These are phyloP conservation scores for Anadara kagoshimensis DNA, from an alignment of 1,140 invertebrate species.

Conservation along the genomic window DNA sequence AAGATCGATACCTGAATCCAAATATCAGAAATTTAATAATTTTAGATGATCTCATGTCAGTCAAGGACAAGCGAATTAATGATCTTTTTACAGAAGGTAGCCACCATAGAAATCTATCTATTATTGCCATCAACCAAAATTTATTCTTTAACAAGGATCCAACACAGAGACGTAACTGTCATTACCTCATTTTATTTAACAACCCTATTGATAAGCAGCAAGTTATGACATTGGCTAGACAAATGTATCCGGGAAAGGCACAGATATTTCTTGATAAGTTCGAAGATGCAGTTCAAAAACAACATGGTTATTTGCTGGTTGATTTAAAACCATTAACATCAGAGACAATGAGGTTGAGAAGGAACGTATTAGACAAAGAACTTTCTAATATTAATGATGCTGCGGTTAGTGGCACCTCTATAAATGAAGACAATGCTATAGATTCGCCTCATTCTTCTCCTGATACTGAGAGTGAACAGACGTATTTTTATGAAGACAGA, in stretches of 20 bases:
- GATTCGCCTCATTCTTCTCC: too few relatives aligned
- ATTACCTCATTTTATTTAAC: constrained; percentile 38
- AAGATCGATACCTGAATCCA: constrained; percentile 5
- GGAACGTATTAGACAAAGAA: constrained; percentile 17
- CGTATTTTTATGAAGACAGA: not conserved
- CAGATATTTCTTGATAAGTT: constrained; percentile 26
- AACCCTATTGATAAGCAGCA: constrained; percentile 29
- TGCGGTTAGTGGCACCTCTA: too few relatives aligned
- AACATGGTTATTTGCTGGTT: constrained; percentile 38
- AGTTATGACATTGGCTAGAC: constrained; percentile 11
- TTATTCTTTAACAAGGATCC: constrained; percentile 22
- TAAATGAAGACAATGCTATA: too few relatives aligned
- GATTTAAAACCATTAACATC: constrained; percentile 34
- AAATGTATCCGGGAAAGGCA: constrained; percentile 30
- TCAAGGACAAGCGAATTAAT: constrained; percentile 15
- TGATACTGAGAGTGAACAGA: constrained; percentile 13
- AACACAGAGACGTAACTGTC: constrained; percentile 37
- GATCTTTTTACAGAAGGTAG: constrained; percentile 28
- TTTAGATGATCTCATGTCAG: constrained; percentile 16
- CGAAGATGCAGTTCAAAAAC: constrained; percentile 26
- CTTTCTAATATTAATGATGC: not conserved
- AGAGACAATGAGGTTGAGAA: constrained; percentile 19
- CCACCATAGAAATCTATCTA: constrained; percentile 21
- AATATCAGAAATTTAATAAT: constrained; percentile 14
- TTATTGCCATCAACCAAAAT: constrained; percentile 18